Conservation (phyloP, 2,113 vertebrate species). For the Alligator sinensis region DNA sequence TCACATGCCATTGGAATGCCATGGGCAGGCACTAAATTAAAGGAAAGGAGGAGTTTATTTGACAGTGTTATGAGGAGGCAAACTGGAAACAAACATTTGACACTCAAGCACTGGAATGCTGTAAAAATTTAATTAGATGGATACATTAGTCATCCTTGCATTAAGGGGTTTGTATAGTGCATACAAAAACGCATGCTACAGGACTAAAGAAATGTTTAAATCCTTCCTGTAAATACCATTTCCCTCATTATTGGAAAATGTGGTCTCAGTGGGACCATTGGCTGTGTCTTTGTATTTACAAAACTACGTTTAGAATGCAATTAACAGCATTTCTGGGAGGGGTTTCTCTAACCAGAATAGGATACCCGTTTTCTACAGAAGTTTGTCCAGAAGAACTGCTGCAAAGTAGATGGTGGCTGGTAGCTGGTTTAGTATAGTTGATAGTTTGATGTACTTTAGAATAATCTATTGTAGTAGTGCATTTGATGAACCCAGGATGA, state of each 20-base stretch:
- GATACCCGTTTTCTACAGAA: conserved; percentile 39
- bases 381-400: not conserved
- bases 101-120: conserved; percentile 81
- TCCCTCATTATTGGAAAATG: conserved; percentile 84
- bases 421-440: conserved; percentile 20
- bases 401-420: not conserved
- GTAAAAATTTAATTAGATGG: conserved; percentile 88
- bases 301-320: conserved; percentile 76
- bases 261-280: conserved; percentile 76
- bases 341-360: conserved; percentile 26
- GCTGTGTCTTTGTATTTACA: conserved; percentile 77
- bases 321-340: conserved; percentile 69
- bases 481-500: not conserved
- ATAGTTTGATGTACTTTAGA: not conserved
- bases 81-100: conserved; percentile 83
- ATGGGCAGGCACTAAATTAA: conserved; percentile 60
- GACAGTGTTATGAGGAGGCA: conserved; percentile 80
- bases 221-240: conserved; percentile 83
- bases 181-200: conserved; percentile 78
- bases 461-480: not conserved
- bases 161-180: conserved; percentile 76
- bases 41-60: conserved; percentile 68
- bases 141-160: conserved; percentile 83
- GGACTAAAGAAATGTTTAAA: conserved; percentile 79
- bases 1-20: conserved; percentile 54